These are phyloP conservation scores for Cromileptes altivelis DNA, from an alignment of 2,113 vertebrate species.

Conservation along the genomic window DNA sequence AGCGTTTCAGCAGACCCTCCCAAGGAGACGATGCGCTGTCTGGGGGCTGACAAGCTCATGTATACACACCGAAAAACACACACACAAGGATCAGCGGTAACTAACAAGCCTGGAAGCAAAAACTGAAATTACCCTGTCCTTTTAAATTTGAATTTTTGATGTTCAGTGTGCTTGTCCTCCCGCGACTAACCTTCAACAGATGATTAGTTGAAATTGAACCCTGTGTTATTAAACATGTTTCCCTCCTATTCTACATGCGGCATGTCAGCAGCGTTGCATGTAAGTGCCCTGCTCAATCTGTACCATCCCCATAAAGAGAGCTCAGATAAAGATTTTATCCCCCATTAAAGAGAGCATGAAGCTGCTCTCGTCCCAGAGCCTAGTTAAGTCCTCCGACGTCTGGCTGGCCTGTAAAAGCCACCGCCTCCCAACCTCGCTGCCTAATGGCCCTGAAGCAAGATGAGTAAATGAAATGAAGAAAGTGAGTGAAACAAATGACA, in stretches of 20 bases:
- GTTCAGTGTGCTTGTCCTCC: not conserved
- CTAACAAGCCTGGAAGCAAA: conserved; percentile 7
- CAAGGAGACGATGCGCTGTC: conserved; percentile 26
- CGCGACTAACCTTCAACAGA: conserved; percentile 13
- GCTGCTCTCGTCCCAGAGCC: conserved; percentile 47
- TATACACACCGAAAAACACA: conserved; percentile 3
- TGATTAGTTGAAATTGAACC: conserved; percentile 31
- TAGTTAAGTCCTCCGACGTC: conserved; percentile 73
- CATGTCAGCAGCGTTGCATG: conserved; percentile 39
- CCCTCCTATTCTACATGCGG: not conserved
- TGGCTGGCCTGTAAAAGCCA: conserved; percentile 51
- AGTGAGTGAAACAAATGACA: conserved; percentile 61
- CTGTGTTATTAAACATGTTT: conserved; percentile 32
- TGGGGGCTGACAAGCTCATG: conserved; percentile 40
- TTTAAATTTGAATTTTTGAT: conserved; percentile 1
- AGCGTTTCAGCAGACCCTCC: conserved; percentile 53
- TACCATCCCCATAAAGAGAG: conserved; percentile 27
- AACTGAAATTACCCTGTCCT: not conserved
- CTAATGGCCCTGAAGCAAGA: conserved; percentile 66
- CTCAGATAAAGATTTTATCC: conserved; percentile 61
- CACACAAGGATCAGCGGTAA: not conserved
- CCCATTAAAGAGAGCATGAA: conserved; percentile 49
- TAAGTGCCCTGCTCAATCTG: conserved; percentile 23
- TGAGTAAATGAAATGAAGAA: conserved; percentile 54
- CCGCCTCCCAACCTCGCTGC: conserved; percentile 10